phyloP scores from a whole-genome alignment of 2,113 vertebrate species.

The Psophia crepitans region DNA sequence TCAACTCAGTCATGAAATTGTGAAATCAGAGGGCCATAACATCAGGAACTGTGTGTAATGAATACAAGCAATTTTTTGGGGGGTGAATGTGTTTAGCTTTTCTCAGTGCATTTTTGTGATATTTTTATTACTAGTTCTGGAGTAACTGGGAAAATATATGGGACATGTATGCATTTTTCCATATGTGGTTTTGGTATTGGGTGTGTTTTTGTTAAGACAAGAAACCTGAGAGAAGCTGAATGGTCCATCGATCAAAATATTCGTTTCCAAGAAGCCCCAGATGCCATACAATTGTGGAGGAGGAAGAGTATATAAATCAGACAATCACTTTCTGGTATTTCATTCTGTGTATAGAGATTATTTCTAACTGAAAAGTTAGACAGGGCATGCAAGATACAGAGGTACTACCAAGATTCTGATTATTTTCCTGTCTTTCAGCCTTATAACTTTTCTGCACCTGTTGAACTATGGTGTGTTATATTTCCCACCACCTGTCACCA shows the following conservation, averaged over 20 bases:
- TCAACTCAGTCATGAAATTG: background rate
- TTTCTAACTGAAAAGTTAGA: background rate
- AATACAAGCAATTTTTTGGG: background rate
- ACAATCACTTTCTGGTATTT: background rate
- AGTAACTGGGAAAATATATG: background rate
- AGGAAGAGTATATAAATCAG: background rate
- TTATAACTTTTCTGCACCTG: constrained; percentile 5
- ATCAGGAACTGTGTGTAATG: background rate
- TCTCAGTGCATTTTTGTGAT: background rate
- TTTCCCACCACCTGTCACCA: constrained; percentile 11
- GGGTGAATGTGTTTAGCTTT: background rate
- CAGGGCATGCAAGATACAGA: background rate
- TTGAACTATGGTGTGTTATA: background rate
- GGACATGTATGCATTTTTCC: background rate
- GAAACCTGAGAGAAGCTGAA: background rate
- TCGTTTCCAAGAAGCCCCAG: background rate
- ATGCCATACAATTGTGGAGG: background rate
- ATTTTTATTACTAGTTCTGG: background rate
- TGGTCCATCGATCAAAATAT: background rate
- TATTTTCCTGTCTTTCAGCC: background rate
- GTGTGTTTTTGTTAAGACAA: background rate
- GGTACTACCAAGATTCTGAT: background rate
- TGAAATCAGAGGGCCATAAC: background rate
- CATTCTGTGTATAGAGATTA: background rate
- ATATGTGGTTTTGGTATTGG: background rate